Evolutionary conservation across 2,888 invertebrate genomes (phyloP), one percentile per base, ranked within the genome.

Genomic region (Rhimphoctona megacephalus): DNA sequence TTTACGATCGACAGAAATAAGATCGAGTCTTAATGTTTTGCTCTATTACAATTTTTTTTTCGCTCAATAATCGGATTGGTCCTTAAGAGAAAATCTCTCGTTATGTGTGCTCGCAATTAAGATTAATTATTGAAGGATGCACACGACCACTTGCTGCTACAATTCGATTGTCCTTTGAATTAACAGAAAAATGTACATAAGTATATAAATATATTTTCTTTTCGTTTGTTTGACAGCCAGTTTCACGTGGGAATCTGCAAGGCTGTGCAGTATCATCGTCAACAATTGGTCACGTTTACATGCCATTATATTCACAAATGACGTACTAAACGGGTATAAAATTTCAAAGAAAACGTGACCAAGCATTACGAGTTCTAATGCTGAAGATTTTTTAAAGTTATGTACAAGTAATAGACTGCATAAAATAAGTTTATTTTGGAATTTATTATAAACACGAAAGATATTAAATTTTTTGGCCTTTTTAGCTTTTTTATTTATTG

Each of bases 271-370:
- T 67, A 57, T 70, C 85, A 39, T 57, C 74, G 57, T 81, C 80
- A 73, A 83, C 69, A 83, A 88, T 88, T 88, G 85, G 85, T 86
- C 86, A 82, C 88, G 86, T 86, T 85, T 86, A 80, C 66, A 64
- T 85, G 80, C 83, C 70, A 72, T 67, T 66, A 77, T 64, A n/a
- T 69, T 39, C 43, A 22, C 25, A 67, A 74, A 66, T 80, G 76
- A 74, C 64, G 67, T 61, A 73, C 30, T 61, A 17, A 30, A 70
- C 74, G 46, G 73, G 81, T 66, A 64, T 79, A 61, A 70, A 73
- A 82, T 80, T 77, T 86, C 57, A 69, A 77, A 54, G 82, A 81
- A 82, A 81, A 82, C 64, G 81, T 81, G 85, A 67, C n/a, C 61
- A 30, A 77, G 61, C 67, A 78, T 82, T 25, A 36, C 25, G 36